These are phyloP conservation scores for Drosophila flavopinicola DNA, from an alignment of 2,888 invertebrate genomes.

Conservation along the genomic window DNA sequence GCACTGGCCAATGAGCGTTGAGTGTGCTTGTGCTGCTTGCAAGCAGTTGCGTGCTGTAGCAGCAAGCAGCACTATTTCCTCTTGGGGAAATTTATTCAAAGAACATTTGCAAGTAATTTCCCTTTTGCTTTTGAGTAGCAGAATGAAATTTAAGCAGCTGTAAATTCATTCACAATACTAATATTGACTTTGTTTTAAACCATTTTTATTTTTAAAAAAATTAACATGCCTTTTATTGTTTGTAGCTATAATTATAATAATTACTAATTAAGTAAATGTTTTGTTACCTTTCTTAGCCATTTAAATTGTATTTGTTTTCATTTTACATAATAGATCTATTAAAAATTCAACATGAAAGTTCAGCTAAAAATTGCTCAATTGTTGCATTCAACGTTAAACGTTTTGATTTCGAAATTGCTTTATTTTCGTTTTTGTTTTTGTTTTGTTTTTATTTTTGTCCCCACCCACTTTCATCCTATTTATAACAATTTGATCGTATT, in stretches of 20 bases:
- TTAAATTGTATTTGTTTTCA: constrained; percentile 25
- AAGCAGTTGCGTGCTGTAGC: constrained; percentile 21
- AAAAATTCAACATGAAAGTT: constrained; percentile 71
- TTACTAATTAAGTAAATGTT: constrained; percentile 77
- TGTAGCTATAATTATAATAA: constrained; percentile 64
- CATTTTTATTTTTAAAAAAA: constrained; percentile 78
- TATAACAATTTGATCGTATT: constrained; percentile 56
- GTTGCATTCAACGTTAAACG: constrained; percentile 67
- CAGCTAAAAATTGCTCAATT: constrained; percentile 71
- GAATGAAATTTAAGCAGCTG: not conserved
- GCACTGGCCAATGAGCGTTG: constrained; percentile 31
- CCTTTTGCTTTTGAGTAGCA: not conserved
- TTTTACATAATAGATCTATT: constrained; percentile 58
- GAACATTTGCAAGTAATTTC: constrained; percentile 1
- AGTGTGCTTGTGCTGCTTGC: constrained; percentile 30
- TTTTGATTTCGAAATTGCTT: constrained; percentile 47
- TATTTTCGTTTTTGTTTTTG: constrained; percentile 2
- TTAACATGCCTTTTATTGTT: constrained; percentile 73
- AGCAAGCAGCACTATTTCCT: constrained; percentile 28
- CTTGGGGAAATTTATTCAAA: not conserved
- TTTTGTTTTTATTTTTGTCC: constrained; percentile 17
- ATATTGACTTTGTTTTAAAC: constrained; percentile 65
- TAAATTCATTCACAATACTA: too few relatives aligned
- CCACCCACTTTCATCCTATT: constrained; percentile 32
- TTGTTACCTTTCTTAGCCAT: constrained; percentile 52